Evolutionary conservation across 1,140 invertebrate species (phyloP), one percentile per base, ranked within the genome.

Genomic region (Drosophila leontia): DNA sequence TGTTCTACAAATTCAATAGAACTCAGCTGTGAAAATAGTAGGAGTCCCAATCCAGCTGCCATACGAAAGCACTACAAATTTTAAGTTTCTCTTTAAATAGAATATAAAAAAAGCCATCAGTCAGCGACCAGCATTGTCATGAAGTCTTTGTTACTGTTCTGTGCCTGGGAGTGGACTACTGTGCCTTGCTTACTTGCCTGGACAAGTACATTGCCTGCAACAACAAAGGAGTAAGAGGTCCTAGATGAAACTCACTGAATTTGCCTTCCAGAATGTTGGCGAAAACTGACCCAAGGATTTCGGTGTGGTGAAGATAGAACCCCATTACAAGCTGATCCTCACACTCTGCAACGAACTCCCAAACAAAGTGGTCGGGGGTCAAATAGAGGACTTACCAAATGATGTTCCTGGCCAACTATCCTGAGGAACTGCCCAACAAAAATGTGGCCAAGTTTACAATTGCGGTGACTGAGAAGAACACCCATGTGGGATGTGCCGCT

Each of bases 201-300:
- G 82, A 86, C 32, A 86, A 85, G 56, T 82, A 86, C 11, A 42
- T 86, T 6, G 83, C 78, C 9, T 85, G 83, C 50, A 82, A 79
- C 12, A 82, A 86, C 2, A 85, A 86, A 44, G 82, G 82, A 42
- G 71, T 86, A 63, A 59, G 62, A 3, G 15, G 6, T 17, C 11
- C 9, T 15, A 39, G 15, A 39, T 39, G 15, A 39, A 13, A 23
- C 3, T 13, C 15, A 13, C 37, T 6, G 12, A 6, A 39, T 13
- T 15, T 13, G 0, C 37, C 37, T 39, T 13, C 12, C 37, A 39
- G 13, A 2, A 39, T 15, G 84, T 84, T 32, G 82, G 75, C 15
- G 23, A 42, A 2, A 55, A 76, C 0, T 86, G 83, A 3, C 75
- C 82, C 4, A 79, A 63, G 12, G 60, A 81, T 69, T 78, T 65